A percentile compares a stretch with the other conserved stretches of the same genome.
Evolutionary conservation across 2,113 vertebrate genomes (phyloP).

Genomic region (Bettongia penicillata): DNA sequence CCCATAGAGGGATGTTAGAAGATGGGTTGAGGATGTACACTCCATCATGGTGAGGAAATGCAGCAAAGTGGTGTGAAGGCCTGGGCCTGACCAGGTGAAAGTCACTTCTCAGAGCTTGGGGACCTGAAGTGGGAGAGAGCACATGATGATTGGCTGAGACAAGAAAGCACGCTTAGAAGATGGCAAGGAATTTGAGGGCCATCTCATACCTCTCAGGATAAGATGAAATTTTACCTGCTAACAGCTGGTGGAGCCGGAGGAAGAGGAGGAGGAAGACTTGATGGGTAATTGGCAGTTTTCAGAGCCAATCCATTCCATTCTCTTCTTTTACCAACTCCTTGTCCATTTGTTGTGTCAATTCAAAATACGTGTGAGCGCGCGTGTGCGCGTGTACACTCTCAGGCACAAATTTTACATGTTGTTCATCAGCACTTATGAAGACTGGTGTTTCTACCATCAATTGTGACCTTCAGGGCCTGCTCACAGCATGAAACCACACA

Average conservation of each 20-base stretch:
- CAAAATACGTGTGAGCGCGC: neutral
- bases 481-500: neutral
- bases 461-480: neutral
- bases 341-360: neutral
- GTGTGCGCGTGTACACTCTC: neutral
- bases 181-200: neutral
- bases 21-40: neutral
- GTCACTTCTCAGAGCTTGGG: neutral
- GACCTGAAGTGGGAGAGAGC: neutral
- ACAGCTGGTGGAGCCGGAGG: neutral
- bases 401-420: neutral
- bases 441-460: neutral
- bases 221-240: neutral
- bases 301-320: neutral
- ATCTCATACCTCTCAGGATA: neutral
- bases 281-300: neutral
- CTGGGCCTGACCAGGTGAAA: neutral
- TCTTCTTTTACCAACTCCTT: neutral
- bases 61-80: neutral
- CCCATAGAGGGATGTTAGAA: neutral
- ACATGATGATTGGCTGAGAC: neutral
- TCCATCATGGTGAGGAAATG: neutral
- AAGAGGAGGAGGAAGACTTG: neutral
- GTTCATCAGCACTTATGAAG: neutral
- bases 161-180: neutral